Base-by-base conservation (phyloP, 2,113 vertebrate genomes). In the Microtus richardsoni region DNA sequence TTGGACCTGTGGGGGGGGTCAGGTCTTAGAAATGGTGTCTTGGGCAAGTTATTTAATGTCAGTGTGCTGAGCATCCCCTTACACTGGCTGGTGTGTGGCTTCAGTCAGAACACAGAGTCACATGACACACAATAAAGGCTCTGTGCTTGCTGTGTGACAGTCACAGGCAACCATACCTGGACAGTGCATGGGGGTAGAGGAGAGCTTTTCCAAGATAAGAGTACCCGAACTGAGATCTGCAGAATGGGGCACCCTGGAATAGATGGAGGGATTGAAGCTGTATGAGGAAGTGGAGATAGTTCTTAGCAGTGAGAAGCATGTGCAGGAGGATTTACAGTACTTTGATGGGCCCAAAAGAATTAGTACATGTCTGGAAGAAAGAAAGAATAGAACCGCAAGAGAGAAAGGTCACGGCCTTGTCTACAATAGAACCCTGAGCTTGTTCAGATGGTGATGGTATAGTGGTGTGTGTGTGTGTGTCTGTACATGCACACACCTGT, bases 391-490 rank as follows among this genome's bases (percentile, higher is more conserved):
- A 13, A 30, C 5, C 22, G 58, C 58, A 19, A 28, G 26, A 87
- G 28, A 86, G 52, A 44, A 92, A 28, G 19, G 7, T 7, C 12
- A 60, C 68, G 86, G 30, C 49, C 68, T 95, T 75, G 70, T 58
- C 95, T 89, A 54, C n/a, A 70, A 33, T 44, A 68, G 33, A 73
- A 91, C 54, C 30, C 90, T 79, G 68, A 77, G 44, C 83, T 78
- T 88, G 28, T 88, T 75, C 86, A 89, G 10, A 36, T 68, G 26
- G 28, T 12, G 10, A 28, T 64, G 16, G 30, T 14, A n/a, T n/a
- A 41, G 44, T 19, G 26, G n/a, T 66, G 41, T 52, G 49, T 41
- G 28, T 16, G 30, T 41, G 3, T 39, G 44, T 24, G 13, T 13
- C 30, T 36, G 14, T 24, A 36, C 60, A 36, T 6, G 5, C 16